Conservation (phyloP, 2,888 invertebrate species). For the Spicauda simplicius region DNA sequence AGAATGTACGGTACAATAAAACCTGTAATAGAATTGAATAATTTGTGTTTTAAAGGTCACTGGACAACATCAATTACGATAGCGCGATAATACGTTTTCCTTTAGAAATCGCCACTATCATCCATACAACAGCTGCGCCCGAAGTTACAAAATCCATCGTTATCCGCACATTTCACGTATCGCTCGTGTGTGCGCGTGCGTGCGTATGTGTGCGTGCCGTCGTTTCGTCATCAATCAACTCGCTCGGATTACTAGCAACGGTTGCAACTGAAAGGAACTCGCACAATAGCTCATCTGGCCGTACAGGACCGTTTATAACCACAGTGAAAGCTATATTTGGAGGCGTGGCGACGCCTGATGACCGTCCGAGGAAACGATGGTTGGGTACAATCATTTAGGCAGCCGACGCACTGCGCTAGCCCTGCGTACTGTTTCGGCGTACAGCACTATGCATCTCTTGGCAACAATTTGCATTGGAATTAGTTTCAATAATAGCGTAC, state of each 20-base stretch:
- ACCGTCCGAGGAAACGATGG: constrained; percentile 2
- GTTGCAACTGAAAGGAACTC: constrained; percentile 31
- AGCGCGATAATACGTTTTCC: constrained; percentile 19
- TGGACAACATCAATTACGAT: neutral
- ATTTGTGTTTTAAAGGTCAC: too few relatives aligned
- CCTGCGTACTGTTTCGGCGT: neutral
- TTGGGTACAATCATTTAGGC: neutral
- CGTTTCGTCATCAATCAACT: constrained; percentile 32
- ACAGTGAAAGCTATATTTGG: constrained; percentile 22
- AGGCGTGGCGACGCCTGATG: constrained; percentile 18
- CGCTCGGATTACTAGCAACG: constrained; percentile 17
- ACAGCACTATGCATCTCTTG: neutral
- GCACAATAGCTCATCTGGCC: constrained; percentile 32
- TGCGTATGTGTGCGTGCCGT: constrained; percentile 7
- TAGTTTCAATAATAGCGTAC: too few relatives aligned
- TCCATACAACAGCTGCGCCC: neutral
- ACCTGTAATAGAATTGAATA: too few relatives aligned
- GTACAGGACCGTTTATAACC: constrained; percentile 9
- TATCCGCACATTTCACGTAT: neutral
- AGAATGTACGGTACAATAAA: too few relatives aligned
- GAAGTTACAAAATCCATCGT: constrained; percentile 15
- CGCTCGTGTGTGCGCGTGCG: neutral
- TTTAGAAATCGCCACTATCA: constrained; percentile 32
- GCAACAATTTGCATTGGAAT: too few relatives aligned
- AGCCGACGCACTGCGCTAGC: neutral